Evolutionary conservation across 2,113 vertebrate species (phyloP).

Genomic region (Engraulis encrasicolus): DNA sequence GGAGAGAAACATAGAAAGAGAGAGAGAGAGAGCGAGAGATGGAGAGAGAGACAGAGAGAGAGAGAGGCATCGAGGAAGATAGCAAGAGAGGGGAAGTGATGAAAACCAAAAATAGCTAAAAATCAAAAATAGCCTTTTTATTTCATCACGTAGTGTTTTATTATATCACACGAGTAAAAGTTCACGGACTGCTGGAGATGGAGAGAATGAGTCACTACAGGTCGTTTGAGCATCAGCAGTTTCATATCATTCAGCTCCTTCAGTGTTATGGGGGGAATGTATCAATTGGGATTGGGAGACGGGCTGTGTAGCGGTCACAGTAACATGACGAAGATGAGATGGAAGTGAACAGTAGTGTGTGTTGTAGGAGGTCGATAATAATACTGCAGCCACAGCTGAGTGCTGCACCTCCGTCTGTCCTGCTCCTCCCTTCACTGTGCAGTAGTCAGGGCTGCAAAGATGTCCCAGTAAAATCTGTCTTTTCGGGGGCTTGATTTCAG

Average conservation of each 20-base stretch:
- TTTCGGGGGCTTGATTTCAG: background rate
- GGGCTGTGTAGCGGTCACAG: too few relatives aligned
- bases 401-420: too few relatives aligned
- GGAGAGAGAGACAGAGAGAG: background rate
- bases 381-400: too few relatives aligned
- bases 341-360: too few relatives aligned
- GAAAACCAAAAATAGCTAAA: background rate
- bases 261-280: background rate
- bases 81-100: constrained; percentile 16
- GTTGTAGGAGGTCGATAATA: too few relatives aligned
- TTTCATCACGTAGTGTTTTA: background rate
- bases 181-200: background rate
- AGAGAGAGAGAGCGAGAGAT: background rate
- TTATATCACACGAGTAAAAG: background rate
- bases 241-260: background rate
- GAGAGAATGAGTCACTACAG: background rate
- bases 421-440: too few relatives aligned
- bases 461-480: background rate
- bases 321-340: too few relatives aligned
- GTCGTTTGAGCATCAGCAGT: background rate
- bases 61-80: too few relatives aligned
- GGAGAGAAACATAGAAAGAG: background rate
- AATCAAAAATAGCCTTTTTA: constrained; percentile 9
- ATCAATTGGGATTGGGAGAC: too few relatives aligned
- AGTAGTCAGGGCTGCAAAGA: background rate